Evolutionary conservation across 2,797 vertebrate genomes (phyloP), one percentile per base, ranked within the genome.

Genomic region (Sebastes steindachneri): DNA sequence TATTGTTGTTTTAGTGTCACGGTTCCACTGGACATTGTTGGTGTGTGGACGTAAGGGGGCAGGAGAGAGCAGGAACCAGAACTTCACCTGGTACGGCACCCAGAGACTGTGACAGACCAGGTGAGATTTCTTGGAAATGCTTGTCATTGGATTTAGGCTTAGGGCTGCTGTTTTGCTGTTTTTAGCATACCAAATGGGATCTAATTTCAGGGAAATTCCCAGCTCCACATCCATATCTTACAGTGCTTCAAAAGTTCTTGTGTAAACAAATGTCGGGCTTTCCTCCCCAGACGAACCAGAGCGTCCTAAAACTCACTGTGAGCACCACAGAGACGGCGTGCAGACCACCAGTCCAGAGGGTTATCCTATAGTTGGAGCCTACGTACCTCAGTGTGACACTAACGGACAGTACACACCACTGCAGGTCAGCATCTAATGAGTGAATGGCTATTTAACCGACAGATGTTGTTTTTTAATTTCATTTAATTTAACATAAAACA

Each of bases 11-110:
- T 55, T 95, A 97, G 92, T 98, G 97, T 68, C 96, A 96, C 0
- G 4, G 95, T 17, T 95, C 96, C 77, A 95, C 94, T 0, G 97
- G 97, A 64, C 75, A 97, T 77, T 98, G 97, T 90, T 98, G 97
- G 97, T 98, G 97, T 1, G 97, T 98, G 87, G 95, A 97, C 7
- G 79, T 3, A 0, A 83, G 82, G 0, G 97, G 97, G 10, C 94
- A 95, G 59, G 97, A 98, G 90, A 92, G 95, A 63, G 54, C 89
- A 0, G 96, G 96, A 23, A 97, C 96, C 1, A 91, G 92, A 57
- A 96, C 93, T 0, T 77, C 83, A 0, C 96, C 97, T 0, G 96
- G 96, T 19, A 80, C 90, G 3, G 55, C 84, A 0, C 86, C 84
- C 0, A 87, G 72, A 0, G 93, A 88, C 84, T 98, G 97, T 1